Percentiles rank a stretch among this genome's conserved stretches.
These are phyloP conservation scores for Stenchaetothrips biformis DNA, from an alignment of 2,888 invertebrate genomes.

Conservation along the genomic window DNA sequence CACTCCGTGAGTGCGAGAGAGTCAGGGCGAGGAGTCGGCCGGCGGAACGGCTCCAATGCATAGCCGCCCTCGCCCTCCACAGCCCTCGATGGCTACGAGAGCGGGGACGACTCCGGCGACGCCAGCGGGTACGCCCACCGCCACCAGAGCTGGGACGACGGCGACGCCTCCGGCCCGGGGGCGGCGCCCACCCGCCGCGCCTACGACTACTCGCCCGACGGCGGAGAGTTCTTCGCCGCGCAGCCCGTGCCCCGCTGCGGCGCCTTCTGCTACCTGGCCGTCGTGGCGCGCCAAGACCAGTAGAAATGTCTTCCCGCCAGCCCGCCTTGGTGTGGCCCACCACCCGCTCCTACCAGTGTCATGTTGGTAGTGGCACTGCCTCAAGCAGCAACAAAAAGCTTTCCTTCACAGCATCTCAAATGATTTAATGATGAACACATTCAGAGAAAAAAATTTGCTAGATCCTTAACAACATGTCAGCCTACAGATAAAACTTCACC, in stretches of 20 bases:
- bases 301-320: too few species aligned
- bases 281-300: conserved; percentile 43
- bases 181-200: conserved; percentile 45
- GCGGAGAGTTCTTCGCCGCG: conserved; percentile 53
- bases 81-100: not conserved
- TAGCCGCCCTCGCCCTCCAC: not conserved
- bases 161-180: conserved; percentile 31
- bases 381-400: not conserved
- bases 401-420: conserved; percentile 1
- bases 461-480: not conserved
- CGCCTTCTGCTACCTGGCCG: conserved; percentile 55
- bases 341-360: too few species aligned
- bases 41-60: too few species aligned
- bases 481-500: not conserved
- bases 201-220: conserved; percentile 53
- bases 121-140: not conserved
- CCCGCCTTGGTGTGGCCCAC: too few species aligned
- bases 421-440: conserved; percentile 10
- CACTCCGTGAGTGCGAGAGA: too few species aligned
- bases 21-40: too few species aligned
- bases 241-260: conserved; percentile 56
- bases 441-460: not conserved
- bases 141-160: not conserved
- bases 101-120: not conserved
- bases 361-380: not conserved